Percentiles rank a stretch among this genome's conserved stretches.
These are phyloP conservation scores for Ariopsis seemanni DNA, from an alignment of 2,113 vertebrate genomes.

Conservation along the genomic window DNA sequence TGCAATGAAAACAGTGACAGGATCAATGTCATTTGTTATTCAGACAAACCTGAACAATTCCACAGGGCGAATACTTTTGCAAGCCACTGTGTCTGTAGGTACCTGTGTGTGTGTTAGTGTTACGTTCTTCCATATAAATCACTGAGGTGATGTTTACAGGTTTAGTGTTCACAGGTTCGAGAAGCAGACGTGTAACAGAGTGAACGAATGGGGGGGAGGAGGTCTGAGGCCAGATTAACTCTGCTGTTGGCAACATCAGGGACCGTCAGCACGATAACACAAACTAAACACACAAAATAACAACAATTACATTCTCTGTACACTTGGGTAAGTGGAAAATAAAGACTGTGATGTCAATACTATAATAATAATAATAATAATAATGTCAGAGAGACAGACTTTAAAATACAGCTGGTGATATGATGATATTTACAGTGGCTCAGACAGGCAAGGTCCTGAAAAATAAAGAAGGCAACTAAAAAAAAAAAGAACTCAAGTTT, in stretches of 20 bases:
- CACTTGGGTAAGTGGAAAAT: not conserved
- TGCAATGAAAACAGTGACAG: not conserved
- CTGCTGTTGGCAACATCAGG: not conserved
- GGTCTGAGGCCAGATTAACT: not conserved
- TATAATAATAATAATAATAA: not conserved
- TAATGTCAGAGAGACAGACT: not conserved
- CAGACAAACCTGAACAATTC: not conserved
- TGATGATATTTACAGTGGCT: not conserved
- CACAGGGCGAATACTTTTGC: not conserved
- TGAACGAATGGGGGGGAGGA: not conserved
- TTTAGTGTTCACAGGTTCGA: not conserved
- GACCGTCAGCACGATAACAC: not conserved
- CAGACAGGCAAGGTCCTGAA: no score
- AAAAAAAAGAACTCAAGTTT: no score
- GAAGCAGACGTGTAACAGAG: not conserved
- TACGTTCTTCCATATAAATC: not conserved
- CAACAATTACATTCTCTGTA: not conserved
- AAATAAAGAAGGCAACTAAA: no score
- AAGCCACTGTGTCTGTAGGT: not conserved
- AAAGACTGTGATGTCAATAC: not conserved
- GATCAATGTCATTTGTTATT: not conserved
- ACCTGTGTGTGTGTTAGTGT: no score
- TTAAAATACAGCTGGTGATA: not conserved
- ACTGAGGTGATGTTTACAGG: not conserved
- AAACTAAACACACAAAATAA: not conserved